phyloP scores from a whole-genome alignment of 2,797 vertebrate species.

The Phrynocephalus vlangalii region DNA sequence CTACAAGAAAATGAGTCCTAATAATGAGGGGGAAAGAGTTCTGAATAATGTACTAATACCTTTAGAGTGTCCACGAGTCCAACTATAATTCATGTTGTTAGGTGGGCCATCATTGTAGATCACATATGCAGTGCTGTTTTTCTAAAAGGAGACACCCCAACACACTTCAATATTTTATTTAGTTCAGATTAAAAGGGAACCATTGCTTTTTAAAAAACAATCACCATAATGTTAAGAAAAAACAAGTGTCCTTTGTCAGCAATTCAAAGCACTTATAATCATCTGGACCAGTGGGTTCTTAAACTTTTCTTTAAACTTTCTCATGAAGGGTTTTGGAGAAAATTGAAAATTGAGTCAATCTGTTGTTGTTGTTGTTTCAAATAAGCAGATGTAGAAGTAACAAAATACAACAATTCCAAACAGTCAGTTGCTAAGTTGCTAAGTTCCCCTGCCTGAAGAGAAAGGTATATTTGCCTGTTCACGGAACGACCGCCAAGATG shows the following conservation, averaged over 20 bases:
- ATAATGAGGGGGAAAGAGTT: slow-evolving; percentile 17
- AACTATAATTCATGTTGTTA: slow-evolving; percentile 71
- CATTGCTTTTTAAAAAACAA: background rate
- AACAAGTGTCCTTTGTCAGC: background rate
- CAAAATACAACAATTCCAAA: no score
- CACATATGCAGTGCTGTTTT: slow-evolving; percentile 81
- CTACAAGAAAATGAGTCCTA: slow-evolving; percentile 43
- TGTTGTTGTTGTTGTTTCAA: no score
- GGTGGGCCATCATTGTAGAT: slow-evolving; percentile 91
- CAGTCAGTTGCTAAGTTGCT: no score
- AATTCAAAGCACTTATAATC: background rate
- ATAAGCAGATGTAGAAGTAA: no score
- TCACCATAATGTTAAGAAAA: background rate
- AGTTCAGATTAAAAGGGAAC: slow-evolving; percentile 27
- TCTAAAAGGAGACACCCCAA: slow-evolving; percentile 76
- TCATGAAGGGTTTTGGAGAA: no score
- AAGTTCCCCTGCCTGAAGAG: no score
- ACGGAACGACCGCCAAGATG: no score
- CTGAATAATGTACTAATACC: slow-evolving; percentile 75
- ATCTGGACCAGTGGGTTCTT: background rate
- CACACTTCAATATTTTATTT: slow-evolving; percentile 4
- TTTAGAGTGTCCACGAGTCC: slow-evolving; percentile 88
- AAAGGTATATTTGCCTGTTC: no score
- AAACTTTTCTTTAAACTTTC: no score
- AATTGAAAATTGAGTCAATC: background rate